A percentile compares a stretch with the other conserved stretches of the same genome.
Conservation (phyloP, 2,888 invertebrate genomes). For the Chrysotoxum bicinctum region DNA sequence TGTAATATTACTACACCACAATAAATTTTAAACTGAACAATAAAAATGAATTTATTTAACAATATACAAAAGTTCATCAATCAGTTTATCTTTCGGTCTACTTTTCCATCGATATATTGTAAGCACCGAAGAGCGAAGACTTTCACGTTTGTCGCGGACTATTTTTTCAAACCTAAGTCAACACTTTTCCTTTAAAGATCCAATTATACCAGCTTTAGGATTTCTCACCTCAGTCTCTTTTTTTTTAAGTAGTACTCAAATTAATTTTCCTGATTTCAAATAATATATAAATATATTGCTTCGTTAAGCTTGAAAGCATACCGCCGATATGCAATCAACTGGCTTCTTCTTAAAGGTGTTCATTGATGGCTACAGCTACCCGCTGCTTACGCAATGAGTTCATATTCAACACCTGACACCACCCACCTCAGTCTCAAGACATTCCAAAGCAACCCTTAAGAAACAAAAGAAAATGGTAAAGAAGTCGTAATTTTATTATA, state of each 20-base stretch:
- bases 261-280: background rate
- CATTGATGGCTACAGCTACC: conserved; percentile 25
- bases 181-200: background rate
- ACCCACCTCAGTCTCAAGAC: conserved; percentile 32
- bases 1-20: no score
- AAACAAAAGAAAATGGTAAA: conserved; percentile 13
- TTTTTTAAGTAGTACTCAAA: background rate
- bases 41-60: no score
- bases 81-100: no score
- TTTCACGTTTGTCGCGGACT: background rate
- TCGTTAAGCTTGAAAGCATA: conserved; percentile 2
- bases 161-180: background rate
- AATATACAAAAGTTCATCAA: no score
- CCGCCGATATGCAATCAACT: conserved; percentile 46
- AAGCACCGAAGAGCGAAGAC: background rate
- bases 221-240: background rate
- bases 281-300: background rate
- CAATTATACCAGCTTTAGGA: background rate
- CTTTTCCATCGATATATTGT: background rate
- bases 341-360: conserved; percentile 53
- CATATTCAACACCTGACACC: conserved; percentile 23
- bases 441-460: conserved; percentile 2
- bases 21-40: no score
- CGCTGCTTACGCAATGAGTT: conserved; percentile 43
- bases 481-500: conserved; percentile 39